Percentiles rank a stretch among this genome's conserved stretches.
Evolutionary conservation across 2,113 vertebrate species (phyloP).

Genomic region (Campylomormyrus numenius): DNA sequence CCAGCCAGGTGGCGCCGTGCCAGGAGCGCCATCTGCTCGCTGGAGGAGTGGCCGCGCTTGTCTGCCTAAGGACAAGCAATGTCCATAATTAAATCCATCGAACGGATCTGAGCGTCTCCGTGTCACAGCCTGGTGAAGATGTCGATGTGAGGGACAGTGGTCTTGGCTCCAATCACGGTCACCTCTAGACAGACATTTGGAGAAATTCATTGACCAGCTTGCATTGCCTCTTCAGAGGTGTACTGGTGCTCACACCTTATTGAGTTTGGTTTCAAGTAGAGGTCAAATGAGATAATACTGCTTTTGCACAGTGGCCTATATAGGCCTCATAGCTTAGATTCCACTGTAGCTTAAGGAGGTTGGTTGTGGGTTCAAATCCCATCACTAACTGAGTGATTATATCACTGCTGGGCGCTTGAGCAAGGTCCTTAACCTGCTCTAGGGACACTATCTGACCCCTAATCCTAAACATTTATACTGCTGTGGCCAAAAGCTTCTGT

Average conservation of each 20-base stretch:
- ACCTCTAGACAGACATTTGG: not conserved
- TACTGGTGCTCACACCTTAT: not conserved
- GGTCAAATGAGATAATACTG: not conserved
- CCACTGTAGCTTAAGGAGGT: not conserved
- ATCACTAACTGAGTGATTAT: not conserved
- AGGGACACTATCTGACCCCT: not conserved
- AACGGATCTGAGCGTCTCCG: not conserved
- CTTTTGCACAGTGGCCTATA: not conserved
- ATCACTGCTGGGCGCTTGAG: not conserved
- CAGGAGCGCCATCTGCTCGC: slow-evolving; percentile 64
- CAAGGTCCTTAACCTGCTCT: not conserved
- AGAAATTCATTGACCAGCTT: not conserved
- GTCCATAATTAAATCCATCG: slow-evolving; percentile 8
- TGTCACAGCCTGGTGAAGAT: not conserved
- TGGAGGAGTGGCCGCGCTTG: slow-evolving; percentile 48
- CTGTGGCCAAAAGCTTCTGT: not conserved
- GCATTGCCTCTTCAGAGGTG: not conserved
- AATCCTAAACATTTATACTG: not conserved
- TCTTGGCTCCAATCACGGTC: not conserved
- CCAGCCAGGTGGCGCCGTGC: slow-evolving; percentile 41
- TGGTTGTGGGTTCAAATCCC: not conserved
- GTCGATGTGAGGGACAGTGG: not conserved
- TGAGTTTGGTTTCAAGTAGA: not conserved
- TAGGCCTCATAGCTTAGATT: not conserved
- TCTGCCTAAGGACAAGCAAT: slow-evolving; percentile 32